A percentile compares a stretch with the other conserved stretches of the same genome.
Evolutionary conservation across 2,797 vertebrate genomes (phyloP).

Genomic region (Rhincodon typus): DNA sequence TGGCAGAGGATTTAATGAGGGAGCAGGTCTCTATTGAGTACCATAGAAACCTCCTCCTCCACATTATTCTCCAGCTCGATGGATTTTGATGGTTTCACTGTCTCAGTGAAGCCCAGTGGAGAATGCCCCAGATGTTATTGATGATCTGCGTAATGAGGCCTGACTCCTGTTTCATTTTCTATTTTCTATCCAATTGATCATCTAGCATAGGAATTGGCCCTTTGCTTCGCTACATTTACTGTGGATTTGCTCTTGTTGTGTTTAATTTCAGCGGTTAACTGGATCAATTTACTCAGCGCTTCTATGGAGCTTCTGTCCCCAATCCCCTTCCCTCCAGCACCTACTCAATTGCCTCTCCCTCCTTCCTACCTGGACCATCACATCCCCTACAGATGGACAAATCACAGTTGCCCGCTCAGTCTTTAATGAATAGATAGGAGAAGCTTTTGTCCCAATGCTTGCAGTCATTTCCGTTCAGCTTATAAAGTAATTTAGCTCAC

Average conservation of each 20-base stretch:
- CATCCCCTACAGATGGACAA: neutral
- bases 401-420: neutral
- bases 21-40: neutral
- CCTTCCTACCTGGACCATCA: neutral
- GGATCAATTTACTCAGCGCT: neutral
- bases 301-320: too few relatives aligned
- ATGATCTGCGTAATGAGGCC: conserved; percentile 15
- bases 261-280: neutral
- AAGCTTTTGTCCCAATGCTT: neutral
- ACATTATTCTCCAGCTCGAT: neutral
- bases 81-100: neutral
- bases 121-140: neutral
- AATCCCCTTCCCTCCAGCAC: neutral
- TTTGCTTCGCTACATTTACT: neutral
- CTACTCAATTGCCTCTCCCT: too few relatives aligned
- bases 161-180: conserved; percentile 7
- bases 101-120: neutral
- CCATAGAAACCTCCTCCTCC: neutral
- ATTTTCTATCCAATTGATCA: conserved; percentile 18
- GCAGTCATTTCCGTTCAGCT: neutral
- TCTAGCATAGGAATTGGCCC: neutral
- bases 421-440: neutral
- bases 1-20: neutral
- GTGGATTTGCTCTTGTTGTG: neutral
- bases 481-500: neutral